Evolutionary conservation across 2,888 invertebrate genomes (phyloP), one percentile per base, ranked within the genome.

Genomic region (Leucoptera coffeella): DNA sequence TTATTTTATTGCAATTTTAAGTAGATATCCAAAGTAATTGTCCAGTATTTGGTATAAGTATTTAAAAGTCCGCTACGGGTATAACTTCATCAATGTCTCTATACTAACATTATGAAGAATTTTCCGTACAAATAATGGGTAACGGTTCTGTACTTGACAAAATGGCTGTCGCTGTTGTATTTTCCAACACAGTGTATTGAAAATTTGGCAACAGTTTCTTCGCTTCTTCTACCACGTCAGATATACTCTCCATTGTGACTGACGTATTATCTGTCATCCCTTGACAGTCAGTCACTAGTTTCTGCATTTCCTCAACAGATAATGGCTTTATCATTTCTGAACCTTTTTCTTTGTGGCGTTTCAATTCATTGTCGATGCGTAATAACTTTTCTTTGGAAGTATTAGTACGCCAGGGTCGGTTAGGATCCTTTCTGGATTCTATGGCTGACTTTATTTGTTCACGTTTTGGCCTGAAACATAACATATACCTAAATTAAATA

Each of bases 341-440:
- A 2, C 46, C 45, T 17, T 43, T 50, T 24, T 62, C 61, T 3
- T 42, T 31, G 27, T 65, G 61, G n/a, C 51, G 42, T 34, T 55
- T 59, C 2, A 67, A 35, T 29, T 64, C 58, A 24, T 40, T 45
- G 15, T 67, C 54, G 13, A 67, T 55, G 6, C 61, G 55, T 3
- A 58, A 33, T 2, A 67, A 42, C 30, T 49, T 59, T 32, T 67
- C 67, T 34, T 51, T 60, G 28, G 38, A 51, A 1, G 61, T 48
- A 32, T 67, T 43, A 3, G 55, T 64, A 4, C 65, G 51, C 67
- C 67, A 65, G 1, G 62, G 62, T 20, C 57, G 43, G 28, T 59
- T 62, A 1, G 55, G 51, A 31, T 67, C 65, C 3, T 40, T 25
- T 3, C 30, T 6, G 15, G 22, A 27, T n/a, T n/a, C n/a, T n/a